Evolutionary conservation across 2,888 invertebrate genomes (phyloP), one percentile per base, ranked within the genome.

Genomic region (Lymantria dispar): DNA sequence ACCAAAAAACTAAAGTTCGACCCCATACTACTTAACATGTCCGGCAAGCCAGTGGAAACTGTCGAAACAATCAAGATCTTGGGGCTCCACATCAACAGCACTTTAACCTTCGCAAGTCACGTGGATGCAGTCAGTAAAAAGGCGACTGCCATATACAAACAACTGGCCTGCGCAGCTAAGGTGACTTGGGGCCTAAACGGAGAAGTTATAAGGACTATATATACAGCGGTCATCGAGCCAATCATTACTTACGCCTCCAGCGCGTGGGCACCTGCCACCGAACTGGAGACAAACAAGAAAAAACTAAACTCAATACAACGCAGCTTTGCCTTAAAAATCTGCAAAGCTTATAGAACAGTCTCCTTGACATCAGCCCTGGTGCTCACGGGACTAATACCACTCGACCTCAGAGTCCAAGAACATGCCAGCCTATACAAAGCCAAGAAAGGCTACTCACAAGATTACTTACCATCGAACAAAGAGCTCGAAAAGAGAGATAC

Each of bases 31-130:
- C 8, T 33, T 1, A 3, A 33, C 10, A 33, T 22, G 10, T 42
- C n/a, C n/a, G n/a, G n/a, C n/a, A n/a, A n/a, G n/a, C n/a, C n/a
- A n/a, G n/a, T n/a, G n/a, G n/a, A n/a, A n/a, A 11, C 33, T 43
- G 8, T 40, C 50, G n/a, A 54, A 50, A 8, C 37, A 22, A 51
- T 62, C 0, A 62, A 58, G 33, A 10, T 62, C 0, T 22, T 60
- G n/a, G 59, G 59, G 0, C 42, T 60, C 0, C 52, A 15, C 1
- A 53, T 62, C 0, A 60, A 62, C 42, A 13, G 43, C 0, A 47
- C 10, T 0, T 13, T 49, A 5, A 0, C 22, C 8, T 53, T 49
- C 15, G 46, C 43, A 10, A 7, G 11, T 0, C 47, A 49, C n/a
- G 33, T 47, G 0, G 10, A 37, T 11, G 7, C 37, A 10, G n/a